phyloP scores from a whole-genome alignment of 2,797 vertebrate species.

The Glossophaga mutica region DNA sequence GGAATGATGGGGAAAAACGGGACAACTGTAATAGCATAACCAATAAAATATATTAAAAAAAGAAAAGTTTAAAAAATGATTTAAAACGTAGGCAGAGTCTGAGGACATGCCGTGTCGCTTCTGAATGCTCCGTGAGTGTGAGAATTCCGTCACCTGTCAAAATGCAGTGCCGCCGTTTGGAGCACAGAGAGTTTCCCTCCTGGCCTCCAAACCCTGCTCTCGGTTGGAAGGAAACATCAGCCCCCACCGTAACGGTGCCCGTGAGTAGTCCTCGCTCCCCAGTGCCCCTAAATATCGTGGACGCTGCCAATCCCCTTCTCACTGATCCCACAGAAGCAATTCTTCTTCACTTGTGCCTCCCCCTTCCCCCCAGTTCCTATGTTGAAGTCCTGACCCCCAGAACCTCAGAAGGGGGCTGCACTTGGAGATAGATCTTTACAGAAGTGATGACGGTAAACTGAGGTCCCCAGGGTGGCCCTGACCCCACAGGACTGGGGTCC shows the following conservation, averaged over 20 bases:
- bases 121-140: too few relatives aligned
- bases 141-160: not conserved
- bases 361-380: too few relatives aligned
- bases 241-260: accelerated
- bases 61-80: too few relatives aligned
- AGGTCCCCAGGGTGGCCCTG: not conserved
- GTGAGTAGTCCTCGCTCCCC: accelerated
- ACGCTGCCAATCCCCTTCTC: too few relatives aligned
- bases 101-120: too few relatives aligned
- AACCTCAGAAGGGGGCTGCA: not conserved
- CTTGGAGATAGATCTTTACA: not conserved
- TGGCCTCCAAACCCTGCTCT: accelerated
- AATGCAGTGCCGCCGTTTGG: too few relatives aligned
- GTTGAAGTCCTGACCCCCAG: not conserved
- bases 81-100: too few relatives aligned
- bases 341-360: too few relatives aligned
- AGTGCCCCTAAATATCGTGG: accelerated
- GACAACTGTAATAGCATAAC: too few relatives aligned
- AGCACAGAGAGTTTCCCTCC: accelerated
- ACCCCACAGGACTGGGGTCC: not conserved
- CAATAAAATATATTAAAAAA: too few relatives aligned
- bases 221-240: not conserved
- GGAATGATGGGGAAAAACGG: too few relatives aligned
- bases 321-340: not conserved
- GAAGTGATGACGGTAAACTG: accelerated